Evolutionary conservation across 2,888 invertebrate genomes (phyloP).

Genomic region (Blastobasis lacticolella): DNA sequence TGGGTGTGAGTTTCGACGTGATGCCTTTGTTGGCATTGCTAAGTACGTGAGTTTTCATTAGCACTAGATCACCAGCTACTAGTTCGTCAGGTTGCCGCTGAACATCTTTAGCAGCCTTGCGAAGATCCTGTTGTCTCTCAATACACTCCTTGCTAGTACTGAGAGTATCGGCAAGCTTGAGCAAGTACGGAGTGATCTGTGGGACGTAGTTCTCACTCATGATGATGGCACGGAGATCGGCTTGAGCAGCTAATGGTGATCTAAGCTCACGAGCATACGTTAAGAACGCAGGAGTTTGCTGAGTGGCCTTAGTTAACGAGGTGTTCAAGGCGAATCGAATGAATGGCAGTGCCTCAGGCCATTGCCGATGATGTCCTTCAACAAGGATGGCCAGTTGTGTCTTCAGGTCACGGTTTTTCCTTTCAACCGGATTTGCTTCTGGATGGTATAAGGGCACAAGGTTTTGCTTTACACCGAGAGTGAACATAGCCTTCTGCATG

Average conservation of each 20-base stretch:
- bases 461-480: slow-evolving; percentile 9
- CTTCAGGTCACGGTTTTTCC: slow-evolving; percentile 26
- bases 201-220: slow-evolving; percentile 1
- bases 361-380: slow-evolving; percentile 14
- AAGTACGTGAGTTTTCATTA: slow-evolving; percentile 1
- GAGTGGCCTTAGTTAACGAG: slow-evolving; percentile 10
- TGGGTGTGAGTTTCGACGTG: slow-evolving; percentile 7
- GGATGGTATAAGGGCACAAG: slow-evolving; percentile 28
- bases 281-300: slow-evolving; percentile 17
- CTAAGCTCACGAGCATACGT: slow-evolving; percentile 22
- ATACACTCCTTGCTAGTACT: slow-evolving; percentile 1
- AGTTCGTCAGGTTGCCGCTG: not conserved
- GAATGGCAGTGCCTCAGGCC: slow-evolving; percentile 16
- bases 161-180: not conserved
- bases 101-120: not conserved
- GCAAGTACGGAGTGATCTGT: slow-evolving; percentile 3
- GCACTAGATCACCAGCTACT: slow-evolving; percentile 2
- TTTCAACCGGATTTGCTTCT: slow-evolving; percentile 28
- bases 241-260: slow-evolving; percentile 1
- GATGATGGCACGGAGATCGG: slow-evolving; percentile 2
- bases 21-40: slow-evolving; percentile 8
- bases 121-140: not conserved
- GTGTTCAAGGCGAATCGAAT: slow-evolving; percentile 13
- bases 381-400: slow-evolving; percentile 19
- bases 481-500: slow-evolving; percentile 3